Base-by-base conservation (phyloP, 2,797 vertebrate species). In the Nannoperca australis region DNA sequence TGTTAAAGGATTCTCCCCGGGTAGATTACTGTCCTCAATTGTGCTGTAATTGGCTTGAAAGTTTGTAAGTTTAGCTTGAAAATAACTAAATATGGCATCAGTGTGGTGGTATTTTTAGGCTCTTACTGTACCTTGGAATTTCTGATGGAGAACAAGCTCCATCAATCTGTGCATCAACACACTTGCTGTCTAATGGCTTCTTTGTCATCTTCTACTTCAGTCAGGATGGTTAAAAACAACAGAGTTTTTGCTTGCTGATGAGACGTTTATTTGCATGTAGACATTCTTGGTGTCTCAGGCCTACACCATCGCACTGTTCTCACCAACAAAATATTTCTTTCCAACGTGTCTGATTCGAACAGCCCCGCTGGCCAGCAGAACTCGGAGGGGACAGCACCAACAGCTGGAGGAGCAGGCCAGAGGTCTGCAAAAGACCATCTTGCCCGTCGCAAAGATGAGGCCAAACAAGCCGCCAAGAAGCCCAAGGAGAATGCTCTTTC, bases 401-500 rank as follows among this genome's bases (percentile, higher is more conserved):
- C 77, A 32, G 44, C 82, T 20, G 90, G 94, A 68, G 93, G 94
- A 70, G 34, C 92, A 65, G 88, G 91, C 38, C 96, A 95, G 50
- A 97, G 97, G 82, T 83, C 83, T 61, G 30, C 92, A 42, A 99
- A 98, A 90, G 98, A 99, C 17, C 84, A 91, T 68, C 45, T 93
- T 32, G 85, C 92, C 17, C 97, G 98, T 58, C 97, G 98, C 79
- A 97, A 96, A 93, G 98, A 99, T 32, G 98, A 99, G 3, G 91
- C 96, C 53, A 99, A 98, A 85, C 94, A 96, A 79, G 95, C 95
- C 5, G 93, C 96, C 27, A 99, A 99, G 91, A 99, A 99, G 87
- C 96, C 97, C 64, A 99, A 99, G 89, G 98, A 96, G 81, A 98
- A 99, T 73, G 98, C 98, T 0, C 95, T 99, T 24, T 99, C 98